Evolutionary conservation across 1,140 invertebrate genomes (phyloP).

Genomic region (Harpegnathos saltator): DNA sequence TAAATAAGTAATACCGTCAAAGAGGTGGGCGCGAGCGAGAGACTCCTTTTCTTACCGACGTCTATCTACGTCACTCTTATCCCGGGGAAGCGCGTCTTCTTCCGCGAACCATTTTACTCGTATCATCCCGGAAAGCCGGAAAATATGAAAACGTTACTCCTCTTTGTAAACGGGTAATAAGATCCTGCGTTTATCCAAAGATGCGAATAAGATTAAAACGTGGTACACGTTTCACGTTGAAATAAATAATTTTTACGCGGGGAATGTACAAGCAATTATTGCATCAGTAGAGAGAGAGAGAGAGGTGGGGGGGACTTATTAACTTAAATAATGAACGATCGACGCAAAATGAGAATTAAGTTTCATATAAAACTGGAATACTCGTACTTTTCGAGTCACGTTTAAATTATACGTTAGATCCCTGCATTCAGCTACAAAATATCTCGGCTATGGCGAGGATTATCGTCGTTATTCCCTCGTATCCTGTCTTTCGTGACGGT

Average conservation of each 20-base stretch:
- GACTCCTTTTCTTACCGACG: slow-evolving; percentile 49
- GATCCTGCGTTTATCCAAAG: slow-evolving; percentile 42
- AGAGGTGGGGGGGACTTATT: too few relatives aligned
- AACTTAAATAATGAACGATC: background rate
- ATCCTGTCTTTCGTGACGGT: background rate
- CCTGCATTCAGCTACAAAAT: too few relatives aligned
- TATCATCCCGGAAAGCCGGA: slow-evolving; percentile 52
- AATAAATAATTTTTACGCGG: slow-evolving; percentile 25
- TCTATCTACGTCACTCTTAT: slow-evolving; percentile 56
- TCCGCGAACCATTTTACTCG: slow-evolving; percentile 56
- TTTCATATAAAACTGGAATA: too few relatives aligned
- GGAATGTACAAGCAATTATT: background rate
- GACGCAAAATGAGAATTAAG: too few relatives aligned
- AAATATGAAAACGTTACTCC: slow-evolving; percentile 57
- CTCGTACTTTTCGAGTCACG: too few relatives aligned
- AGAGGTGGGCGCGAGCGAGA: slow-evolving; percentile 35
- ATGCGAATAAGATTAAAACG: slow-evolving; percentile 46
- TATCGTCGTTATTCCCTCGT: slow-evolving; percentile 1
- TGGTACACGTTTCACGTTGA: background rate
- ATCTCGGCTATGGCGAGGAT: background rate
- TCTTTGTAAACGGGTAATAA: slow-evolving; percentile 57
- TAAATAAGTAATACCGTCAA: slow-evolving; percentile 60
- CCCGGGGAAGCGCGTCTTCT: slow-evolving; percentile 41
- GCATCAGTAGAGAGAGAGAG: too few relatives aligned
- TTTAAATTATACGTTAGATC: too few relatives aligned